Evolutionary conservation across 2,797 vertebrate species (phyloP), one percentile per base, ranked within the genome.

Genomic region (Ispidina lecontei): DNA sequence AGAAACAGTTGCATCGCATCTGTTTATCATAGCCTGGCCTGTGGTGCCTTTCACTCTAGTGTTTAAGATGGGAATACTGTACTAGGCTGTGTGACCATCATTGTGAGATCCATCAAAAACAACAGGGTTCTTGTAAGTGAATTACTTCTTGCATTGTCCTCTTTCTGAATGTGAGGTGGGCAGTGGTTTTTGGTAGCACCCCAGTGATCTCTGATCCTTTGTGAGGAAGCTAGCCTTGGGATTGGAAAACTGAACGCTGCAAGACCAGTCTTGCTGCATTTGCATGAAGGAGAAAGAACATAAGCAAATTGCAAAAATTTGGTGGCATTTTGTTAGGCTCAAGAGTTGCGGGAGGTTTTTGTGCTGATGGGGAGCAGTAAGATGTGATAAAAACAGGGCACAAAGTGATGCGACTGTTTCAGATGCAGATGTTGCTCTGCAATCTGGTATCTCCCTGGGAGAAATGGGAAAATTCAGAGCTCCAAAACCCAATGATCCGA

Each of bases 341-440:
- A 84, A 60, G 52, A 41, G 28, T 63, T 90, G 71, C 26, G 35
- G 78, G 55, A 82, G 64, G 21, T 7, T 1, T 62, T 90, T 91
- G n/a, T 88, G 83, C 85, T 91, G 87, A 71, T 55, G 59, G 44
- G 26, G 56, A 10, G 14, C 31, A 51, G 12, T 77, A 39, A 71
- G 39, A 31, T 63, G 62, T 0, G 4, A 14, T 22, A 14, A 89
- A 89, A 88, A 14, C 20, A 7, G 4, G 25, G 31, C 80, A 60
- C 9, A 49, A 67, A 76, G 46, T 7, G 29, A 23, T 86, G 71
- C 41, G 46, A 31, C 16, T 64, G 43, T 44, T 82, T 80, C 46
- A 80, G 55, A 41, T 85, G 62, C n/a, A 74, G 52, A 75, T 69
- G 33, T 35, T 63, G 68, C 62, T 68, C 29, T 87, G 74, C 85